Evolutionary conservation across 2,888 invertebrate species (phyloP), one percentile per base, ranked within the genome.

Genomic region (Agrotis puta): DNA sequence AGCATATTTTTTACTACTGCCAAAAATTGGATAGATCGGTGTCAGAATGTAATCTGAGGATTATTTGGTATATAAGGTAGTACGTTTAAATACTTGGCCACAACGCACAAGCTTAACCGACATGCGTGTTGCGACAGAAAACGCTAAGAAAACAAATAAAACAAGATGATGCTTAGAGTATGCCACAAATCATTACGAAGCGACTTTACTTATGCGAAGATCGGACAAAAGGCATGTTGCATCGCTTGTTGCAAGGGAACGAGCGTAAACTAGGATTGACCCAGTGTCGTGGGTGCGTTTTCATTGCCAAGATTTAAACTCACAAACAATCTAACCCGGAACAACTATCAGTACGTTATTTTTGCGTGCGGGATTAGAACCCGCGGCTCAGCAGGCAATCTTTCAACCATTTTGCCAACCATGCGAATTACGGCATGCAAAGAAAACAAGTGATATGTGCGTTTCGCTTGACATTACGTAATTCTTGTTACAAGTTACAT

Each of bases 1-100:
- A 18, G 85, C 86, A 77, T 72, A 81, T 86, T 87, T 79, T 85
- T 87, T 87, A 83, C 77, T 76, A 69, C 82, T 68, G n/a, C 27
- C 53, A 70, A 77, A 82, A 83, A 79, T 84, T 77, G 67, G 70
- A 68, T 62, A 70, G 66, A 47, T 62, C 14, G 27, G 70, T 65
- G 77, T 63, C 57, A 51, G 27, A 51, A 80, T 75, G 33, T 20
- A n/a, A 64, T 64, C 56, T 50, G 14, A 56, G 20, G 22, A 75
- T 53, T 45, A 75, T 62, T 57, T 62, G n/a, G 14, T 11, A 33
- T 51, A 51, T 13, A n/a, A 39, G 18, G 18, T 13, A 47, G 20
- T 24, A n/a, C 6, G 24, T 59, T 43, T 48, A 51, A 75, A 0
- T 2, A 3, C 33, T n/a, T 33, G 33, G 33, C n/a, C 33, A 56